These are phyloP conservation scores for Haliclystus octoradiatus DNA, from an alignment of 30 jellyfish, hydroid and myxozoan genomes.

Conservation along the genomic window DNA sequence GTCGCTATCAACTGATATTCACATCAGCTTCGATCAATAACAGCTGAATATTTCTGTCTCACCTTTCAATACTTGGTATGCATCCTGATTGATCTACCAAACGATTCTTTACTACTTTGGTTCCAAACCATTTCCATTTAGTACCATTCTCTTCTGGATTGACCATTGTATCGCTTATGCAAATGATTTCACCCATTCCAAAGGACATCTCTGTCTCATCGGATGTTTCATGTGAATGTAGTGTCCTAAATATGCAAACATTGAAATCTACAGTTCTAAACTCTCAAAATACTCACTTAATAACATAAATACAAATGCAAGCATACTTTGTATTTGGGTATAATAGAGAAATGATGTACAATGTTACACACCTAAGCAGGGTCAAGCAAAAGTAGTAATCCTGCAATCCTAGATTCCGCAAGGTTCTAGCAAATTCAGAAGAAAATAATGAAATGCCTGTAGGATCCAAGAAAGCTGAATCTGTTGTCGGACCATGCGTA, in stretches of 20 bases:
- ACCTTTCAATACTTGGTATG: slow-evolving; percentile 58
- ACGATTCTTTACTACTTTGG: slow-evolving; percentile 33
- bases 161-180: slow-evolving; percentile 51
- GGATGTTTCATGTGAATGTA: slow-evolving; percentile 9
- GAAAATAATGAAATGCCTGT: too few relatives aligned
- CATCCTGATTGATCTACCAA: slow-evolving; percentile 29
- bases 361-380: too few relatives aligned
- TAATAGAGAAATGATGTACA: too few relatives aligned
- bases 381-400: too few relatives aligned
- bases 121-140: slow-evolving; percentile 72
- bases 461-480: too few relatives aligned
- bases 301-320: neutral
- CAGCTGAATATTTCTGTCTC: neutral
- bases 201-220: slow-evolving; percentile 31
- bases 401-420: too few relatives aligned
- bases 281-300: neutral
- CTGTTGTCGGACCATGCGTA: too few relatives aligned
- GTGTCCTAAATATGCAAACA: slow-evolving; percentile 1
- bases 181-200: slow-evolving; percentile 57
- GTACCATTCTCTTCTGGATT: slow-evolving; percentile 9
- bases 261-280: neutral
- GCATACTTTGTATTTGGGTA: too few relatives aligned
- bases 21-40: too few relatives aligned
- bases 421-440: too few relatives aligned
- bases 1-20: too few relatives aligned